Conservation (phyloP, 2,113 vertebrate species). For the Monarcha castaneiventris region DNA sequence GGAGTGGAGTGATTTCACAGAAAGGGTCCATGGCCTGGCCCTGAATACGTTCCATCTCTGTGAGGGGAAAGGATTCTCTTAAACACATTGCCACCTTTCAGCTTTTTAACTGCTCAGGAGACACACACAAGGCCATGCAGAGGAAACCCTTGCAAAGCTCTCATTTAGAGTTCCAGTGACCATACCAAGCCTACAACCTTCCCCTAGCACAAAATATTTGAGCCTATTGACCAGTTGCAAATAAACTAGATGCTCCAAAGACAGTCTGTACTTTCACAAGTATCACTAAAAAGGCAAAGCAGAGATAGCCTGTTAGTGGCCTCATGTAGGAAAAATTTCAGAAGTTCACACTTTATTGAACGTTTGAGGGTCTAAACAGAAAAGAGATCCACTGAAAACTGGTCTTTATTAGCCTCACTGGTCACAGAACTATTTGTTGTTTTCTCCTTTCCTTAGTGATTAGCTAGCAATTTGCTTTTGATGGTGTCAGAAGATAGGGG, state of each 20-base stretch:
- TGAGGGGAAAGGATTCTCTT: neutral
- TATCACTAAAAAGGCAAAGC: neutral
- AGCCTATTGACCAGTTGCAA: neutral
- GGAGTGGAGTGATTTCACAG: neutral
- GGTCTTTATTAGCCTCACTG: neutral
- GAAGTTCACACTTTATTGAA: neutral
- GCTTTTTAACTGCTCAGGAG: neutral
- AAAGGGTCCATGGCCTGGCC: neutral
- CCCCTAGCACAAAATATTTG: neutral
- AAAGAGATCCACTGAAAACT: neutral
- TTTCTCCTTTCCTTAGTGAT: neutral
- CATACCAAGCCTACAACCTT: neutral
- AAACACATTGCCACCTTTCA: neutral
- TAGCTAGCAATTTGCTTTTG: neutral
- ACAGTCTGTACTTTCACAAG: neutral
- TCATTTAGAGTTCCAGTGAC: neutral
- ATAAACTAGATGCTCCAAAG: neutral
- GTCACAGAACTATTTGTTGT: neutral
- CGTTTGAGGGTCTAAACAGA: neutral
- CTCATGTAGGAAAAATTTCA: neutral
- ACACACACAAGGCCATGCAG: rapidly evolving
- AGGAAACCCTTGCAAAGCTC: neutral
- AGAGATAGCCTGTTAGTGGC: neutral
- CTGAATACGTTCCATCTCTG: neutral
- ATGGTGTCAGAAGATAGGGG: neutral